Conservation (phyloP, 2,888 invertebrate species). For the Drosophila differens region DNA sequence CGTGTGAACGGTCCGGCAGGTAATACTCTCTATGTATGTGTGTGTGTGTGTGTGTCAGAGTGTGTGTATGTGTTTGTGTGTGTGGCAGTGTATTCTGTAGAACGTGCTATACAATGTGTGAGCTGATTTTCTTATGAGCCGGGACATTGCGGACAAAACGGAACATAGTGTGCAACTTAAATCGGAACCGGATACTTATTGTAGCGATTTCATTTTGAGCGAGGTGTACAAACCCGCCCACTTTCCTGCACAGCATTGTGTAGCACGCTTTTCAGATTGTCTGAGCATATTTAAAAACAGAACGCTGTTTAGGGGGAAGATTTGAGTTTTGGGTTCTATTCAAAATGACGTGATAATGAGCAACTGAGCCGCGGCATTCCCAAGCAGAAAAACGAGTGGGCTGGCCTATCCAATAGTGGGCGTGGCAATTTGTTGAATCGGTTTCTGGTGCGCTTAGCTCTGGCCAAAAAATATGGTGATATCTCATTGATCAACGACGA, state of each 20-base stretch:
- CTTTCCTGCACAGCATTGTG: conserved; percentile 36
- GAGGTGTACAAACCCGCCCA: background rate
- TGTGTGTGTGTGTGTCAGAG: conserved; percentile 21
- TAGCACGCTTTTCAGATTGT: conserved; percentile 36
- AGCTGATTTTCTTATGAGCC: conserved; percentile 16
- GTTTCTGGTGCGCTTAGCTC: conserved; percentile 56
- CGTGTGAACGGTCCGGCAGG: conserved; percentile 52
- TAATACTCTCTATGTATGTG: conserved; percentile 40
- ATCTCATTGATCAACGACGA: conserved; percentile 22
- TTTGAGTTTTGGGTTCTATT: conserved; percentile 18
- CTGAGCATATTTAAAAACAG: conserved; percentile 18
- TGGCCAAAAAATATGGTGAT: conserved; percentile 65
- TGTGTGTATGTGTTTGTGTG: conserved; percentile 1
- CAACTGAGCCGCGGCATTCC: conserved; percentile 60
- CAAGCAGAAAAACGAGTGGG: conserved; percentile 72
- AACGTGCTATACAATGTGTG: conserved; percentile 48
- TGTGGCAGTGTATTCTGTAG: conserved; percentile 24
- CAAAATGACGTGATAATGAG: conserved; percentile 19
- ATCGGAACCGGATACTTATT: conserved; percentile 33
- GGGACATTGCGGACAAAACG: conserved; percentile 34
- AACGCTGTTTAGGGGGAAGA: background rate
- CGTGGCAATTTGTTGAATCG: conserved; percentile 19
- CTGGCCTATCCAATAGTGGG: conserved; percentile 16
- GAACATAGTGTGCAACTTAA: conserved; percentile 27
- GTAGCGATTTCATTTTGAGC: conserved; percentile 14